Evolutionary conservation across 2,888 invertebrate species (phyloP).

Genomic region (Drosophila falleni): DNA sequence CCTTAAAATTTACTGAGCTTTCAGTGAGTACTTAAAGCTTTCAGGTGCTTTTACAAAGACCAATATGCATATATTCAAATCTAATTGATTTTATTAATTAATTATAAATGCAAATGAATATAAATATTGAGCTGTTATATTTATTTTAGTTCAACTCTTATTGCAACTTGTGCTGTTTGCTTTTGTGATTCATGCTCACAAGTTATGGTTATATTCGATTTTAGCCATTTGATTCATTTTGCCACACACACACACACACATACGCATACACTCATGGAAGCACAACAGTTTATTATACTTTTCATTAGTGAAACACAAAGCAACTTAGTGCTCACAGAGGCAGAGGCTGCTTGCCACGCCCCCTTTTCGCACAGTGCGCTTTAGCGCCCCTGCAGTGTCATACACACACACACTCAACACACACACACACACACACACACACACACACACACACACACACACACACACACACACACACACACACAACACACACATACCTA

Average conservation of each 20-base stretch:
- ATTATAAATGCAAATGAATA: background rate
- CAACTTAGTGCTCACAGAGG: constrained; percentile 39
- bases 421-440: constrained; percentile 28
- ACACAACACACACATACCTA: background rate
- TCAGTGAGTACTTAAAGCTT: too few relatives aligned
- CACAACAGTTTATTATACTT: constrained; percentile 69
- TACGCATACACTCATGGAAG: background rate
- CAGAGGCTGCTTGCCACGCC: constrained; percentile 40
- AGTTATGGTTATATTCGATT: constrained; percentile 27
- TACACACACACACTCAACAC: constrained; percentile 26
- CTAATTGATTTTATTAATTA: background rate
- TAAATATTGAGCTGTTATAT: background rate
- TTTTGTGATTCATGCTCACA: background rate
- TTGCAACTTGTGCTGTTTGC: constrained; percentile 1
- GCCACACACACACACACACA: constrained; percentile 17
- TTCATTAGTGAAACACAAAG: constrained; percentile 61
- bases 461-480: constrained; percentile 28
- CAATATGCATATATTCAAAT: too few relatives aligned
- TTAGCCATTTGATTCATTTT: constrained; percentile 35
- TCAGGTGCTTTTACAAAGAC: too few relatives aligned
- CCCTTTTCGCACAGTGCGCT: constrained; percentile 35
- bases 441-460: constrained; percentile 13
- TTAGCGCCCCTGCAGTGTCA: constrained; percentile 60
- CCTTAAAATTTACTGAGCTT: too few relatives aligned
- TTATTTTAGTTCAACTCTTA: background rate